Evolutionary conservation across 1,140 invertebrate species (phyloP).

Genomic region (Archegozetes longisetosus): DNA sequence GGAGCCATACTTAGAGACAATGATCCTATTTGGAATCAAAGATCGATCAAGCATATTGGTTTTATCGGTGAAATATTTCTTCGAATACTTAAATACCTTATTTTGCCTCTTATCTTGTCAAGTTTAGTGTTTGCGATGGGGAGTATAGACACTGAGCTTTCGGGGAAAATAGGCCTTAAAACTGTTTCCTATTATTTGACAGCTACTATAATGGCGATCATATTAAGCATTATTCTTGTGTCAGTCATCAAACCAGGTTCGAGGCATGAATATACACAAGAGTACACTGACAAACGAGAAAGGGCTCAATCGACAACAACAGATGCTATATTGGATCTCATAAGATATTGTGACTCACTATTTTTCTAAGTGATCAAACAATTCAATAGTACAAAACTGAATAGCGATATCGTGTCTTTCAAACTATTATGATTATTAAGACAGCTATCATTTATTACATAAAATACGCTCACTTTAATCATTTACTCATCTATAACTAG

Average conservation of each 20-base stretch:
- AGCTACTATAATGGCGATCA: conserved; percentile 72
- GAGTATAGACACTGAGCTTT: conserved; percentile 50
- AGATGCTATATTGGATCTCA: conserved; percentile 80
- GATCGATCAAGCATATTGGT: conserved; percentile 60
- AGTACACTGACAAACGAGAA: not conserved
- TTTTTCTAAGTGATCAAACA: too few relatives aligned
- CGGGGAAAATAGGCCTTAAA: conserved; percentile 46
- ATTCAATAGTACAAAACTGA: too few relatives aligned
- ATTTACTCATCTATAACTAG: too few relatives aligned
- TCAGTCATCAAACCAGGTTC: conserved; percentile 65
- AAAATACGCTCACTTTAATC: too few relatives aligned
- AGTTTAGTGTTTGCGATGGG: conserved; percentile 75
- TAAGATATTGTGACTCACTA: too few relatives aligned
- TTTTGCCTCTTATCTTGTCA: conserved; percentile 68
- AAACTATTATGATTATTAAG: too few relatives aligned
- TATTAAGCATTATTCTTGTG: conserved; percentile 71
- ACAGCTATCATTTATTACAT: too few relatives aligned
- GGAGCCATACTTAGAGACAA: conserved; percentile 6
- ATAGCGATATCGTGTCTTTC: too few relatives aligned
- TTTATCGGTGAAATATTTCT: conserved; percentile 54
- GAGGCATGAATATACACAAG: conserved; percentile 28
- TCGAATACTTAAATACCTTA: conserved; percentile 75
- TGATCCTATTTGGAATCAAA: conserved; percentile 25
- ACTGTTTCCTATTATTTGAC: conserved; percentile 77
- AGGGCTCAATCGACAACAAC: conserved; percentile 49